phyloP scores from a whole-genome alignment of 2,797 vertebrate species.

The Orientallactaga sibirica region DNA sequence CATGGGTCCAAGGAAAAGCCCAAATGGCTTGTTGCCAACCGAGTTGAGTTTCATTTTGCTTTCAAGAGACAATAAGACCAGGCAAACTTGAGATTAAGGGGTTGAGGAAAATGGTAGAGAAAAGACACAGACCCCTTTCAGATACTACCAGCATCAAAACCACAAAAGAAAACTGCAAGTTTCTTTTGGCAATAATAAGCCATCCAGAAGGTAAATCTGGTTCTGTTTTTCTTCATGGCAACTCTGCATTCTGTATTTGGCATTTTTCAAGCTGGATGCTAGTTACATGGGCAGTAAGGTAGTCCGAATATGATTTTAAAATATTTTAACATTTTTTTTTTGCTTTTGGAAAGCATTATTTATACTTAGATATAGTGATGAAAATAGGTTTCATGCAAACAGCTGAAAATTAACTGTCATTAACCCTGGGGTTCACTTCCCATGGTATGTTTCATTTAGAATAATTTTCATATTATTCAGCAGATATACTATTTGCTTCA shows the following conservation, averaged over 20 bases:
- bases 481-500: neutral
- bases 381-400: slow-evolving; percentile 55
- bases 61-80: slow-evolving; percentile 63
- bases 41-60: slow-evolving; percentile 67
- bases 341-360: slow-evolving; percentile 50
- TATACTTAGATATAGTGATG: slow-evolving; percentile 47
- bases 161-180: slow-evolving; percentile 49
- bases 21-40: slow-evolving; percentile 34
- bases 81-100: slow-evolving; percentile 54
- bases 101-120: slow-evolving; percentile 16
- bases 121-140: neutral
- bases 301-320: slow-evolving; percentile 39
- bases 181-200: slow-evolving; percentile 24
- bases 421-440: slow-evolving; percentile 4
- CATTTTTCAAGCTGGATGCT: slow-evolving; percentile 45
- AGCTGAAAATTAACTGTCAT: slow-evolving; percentile 37
- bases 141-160: slow-evolving; percentile 24
- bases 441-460: slow-evolving; percentile 39
- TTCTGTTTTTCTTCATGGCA: slow-evolving; percentile 33
- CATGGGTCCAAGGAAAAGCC: slow-evolving; percentile 51
- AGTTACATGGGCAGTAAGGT: neutral
- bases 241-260: slow-evolving; percentile 15
- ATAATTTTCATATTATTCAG: slow-evolving; percentile 10
- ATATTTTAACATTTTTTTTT: slow-evolving; percentile 22
- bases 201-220: neutral